Evolutionary conservation across 2,888 invertebrate genomes (phyloP).

Genomic region (Andrena marginata): DNA sequence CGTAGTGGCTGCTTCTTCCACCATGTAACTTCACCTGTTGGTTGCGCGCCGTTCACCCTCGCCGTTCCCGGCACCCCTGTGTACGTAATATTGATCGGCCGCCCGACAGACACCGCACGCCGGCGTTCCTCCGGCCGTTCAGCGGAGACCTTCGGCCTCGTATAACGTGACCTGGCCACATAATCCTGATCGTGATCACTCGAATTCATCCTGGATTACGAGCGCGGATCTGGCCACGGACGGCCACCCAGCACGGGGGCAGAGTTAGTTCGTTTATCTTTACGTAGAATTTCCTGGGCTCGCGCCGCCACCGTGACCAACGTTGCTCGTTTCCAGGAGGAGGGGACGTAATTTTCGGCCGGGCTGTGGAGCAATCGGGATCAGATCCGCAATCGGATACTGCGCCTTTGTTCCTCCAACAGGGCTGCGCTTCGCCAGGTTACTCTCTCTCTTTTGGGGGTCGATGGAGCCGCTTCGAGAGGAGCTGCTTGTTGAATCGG

Average conservation of each 20-base stretch:
- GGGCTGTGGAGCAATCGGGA: not conserved
- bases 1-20: constrained; percentile 56
- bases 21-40: constrained; percentile 73
- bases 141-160: constrained; percentile 52
- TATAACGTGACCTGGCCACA: constrained; percentile 65
- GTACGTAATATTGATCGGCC: constrained; percentile 69
- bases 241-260: constrained; percentile 3
- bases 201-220: constrained; percentile 59
- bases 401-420: constrained; percentile 1
- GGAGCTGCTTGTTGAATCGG: no score
- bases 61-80: constrained; percentile 40
- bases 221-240: not conserved
- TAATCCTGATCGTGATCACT: constrained; percentile 57
- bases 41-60: constrained; percentile 55
- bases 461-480: no score
- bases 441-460: no score
- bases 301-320: not conserved
- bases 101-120: constrained; percentile 27
- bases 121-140: constrained; percentile 40
- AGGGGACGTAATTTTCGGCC: not conserved
- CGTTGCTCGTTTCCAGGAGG: not conserved
- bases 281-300: constrained; percentile 12
- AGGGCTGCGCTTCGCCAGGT: not conserved
- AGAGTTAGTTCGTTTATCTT: constrained; percentile 42
- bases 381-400: constrained; percentile 2